Base-by-base conservation (phyloP, 2,113 vertebrate species). In the Leucoraja erinaceus region DNA sequence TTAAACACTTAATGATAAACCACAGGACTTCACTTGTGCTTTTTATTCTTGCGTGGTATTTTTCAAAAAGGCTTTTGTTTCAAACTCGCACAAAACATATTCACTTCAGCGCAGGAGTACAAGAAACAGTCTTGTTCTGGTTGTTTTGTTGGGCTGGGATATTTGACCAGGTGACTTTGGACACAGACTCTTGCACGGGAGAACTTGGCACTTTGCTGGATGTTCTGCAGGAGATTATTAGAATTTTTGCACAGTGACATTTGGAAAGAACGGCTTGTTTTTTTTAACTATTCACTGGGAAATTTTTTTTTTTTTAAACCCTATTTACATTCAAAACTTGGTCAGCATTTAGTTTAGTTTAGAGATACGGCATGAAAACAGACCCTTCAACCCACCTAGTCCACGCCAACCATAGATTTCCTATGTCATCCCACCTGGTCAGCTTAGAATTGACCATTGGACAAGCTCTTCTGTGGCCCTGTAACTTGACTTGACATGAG, bases 1-100 rank as follows among this genome's bases (percentile, higher is more conserved):
- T 47, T 91, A 91, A 91, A 91, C 90, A 54, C 90, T 38, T 68
- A 91, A 31, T 91, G 90, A 91, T 16, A 22, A 72, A 9, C 38
- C 18, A 25, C 16, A 33, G 9, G 66, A 91, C 88, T 72, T 38
- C 8, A 10, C 22, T 54, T 72, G 90, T 91, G 66, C 10, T 28
- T 91, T 91, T 54, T 90, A 22, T 90, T 38, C 5, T 70, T 22
- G 18, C 70, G 88, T 31, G 5, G 66, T 68, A 14, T 63, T 18
- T 33, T 38, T 10, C 0, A 38, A 90, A 74, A 22, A 12, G 68
- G 22, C 14, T 74, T 91, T 88, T 22, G 8, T 5, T 88, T 88
- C 59, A 66, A 88, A 28, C 28, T 88, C 14, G 63, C 28, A 66
- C 18, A 86, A 14, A 31, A 28, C 16, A 22, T 22, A 54, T 56